phyloP scores from a whole-genome alignment of 2,888 invertebrate genomes.

The Cremastobaeus sp. region DNA sequence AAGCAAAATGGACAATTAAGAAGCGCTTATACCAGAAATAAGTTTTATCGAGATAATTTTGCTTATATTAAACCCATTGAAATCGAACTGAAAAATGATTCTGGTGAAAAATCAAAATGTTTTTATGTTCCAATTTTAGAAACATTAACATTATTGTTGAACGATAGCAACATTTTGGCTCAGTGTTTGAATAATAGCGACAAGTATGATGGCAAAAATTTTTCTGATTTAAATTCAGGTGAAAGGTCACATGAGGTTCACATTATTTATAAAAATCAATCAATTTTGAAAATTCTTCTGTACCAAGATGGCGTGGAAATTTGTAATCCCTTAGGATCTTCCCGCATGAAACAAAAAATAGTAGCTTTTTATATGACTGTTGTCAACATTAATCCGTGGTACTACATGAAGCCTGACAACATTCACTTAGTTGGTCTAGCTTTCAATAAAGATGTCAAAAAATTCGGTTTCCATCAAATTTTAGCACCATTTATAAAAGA shows the following conservation, averaged over 20 bases:
- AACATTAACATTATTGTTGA: slow-evolving; percentile 8
- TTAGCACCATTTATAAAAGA: slow-evolving; percentile 46
- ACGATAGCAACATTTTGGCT: slow-evolving; percentile 9
- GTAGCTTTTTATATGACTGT: slow-evolving; percentile 21
- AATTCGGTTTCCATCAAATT: slow-evolving; percentile 39
- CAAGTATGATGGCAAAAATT: slow-evolving; percentile 8
- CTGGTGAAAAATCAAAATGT: slow-evolving; percentile 4
- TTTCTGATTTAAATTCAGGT: slow-evolving; percentile 21
- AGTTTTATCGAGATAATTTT: slow-evolving; percentile 14
- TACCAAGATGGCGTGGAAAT: slow-evolving; percentile 29
- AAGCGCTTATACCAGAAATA: slow-evolving; percentile 7
- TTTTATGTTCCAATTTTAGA: slow-evolving; percentile 23
- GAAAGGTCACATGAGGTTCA: slow-evolving; percentile 21
- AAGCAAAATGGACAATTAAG: slow-evolving; percentile 11
- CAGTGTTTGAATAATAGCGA: slow-evolving; percentile 20
- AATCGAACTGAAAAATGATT: background rate
- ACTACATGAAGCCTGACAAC: slow-evolving; percentile 20
- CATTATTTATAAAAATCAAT: background rate
- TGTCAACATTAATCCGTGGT: slow-evolving; percentile 25
- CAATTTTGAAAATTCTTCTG: slow-evolving; percentile 20
- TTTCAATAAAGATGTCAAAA: slow-evolving; percentile 27
- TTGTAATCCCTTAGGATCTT: slow-evolving; percentile 31
- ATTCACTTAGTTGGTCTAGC: slow-evolving; percentile 25
- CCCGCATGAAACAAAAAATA: slow-evolving; percentile 20
- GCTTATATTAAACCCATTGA: slow-evolving; percentile 7